These are phyloP conservation scores for Drosophila rubida DNA, from an alignment of 2,888 invertebrate species.

Conservation along the genomic window DNA sequence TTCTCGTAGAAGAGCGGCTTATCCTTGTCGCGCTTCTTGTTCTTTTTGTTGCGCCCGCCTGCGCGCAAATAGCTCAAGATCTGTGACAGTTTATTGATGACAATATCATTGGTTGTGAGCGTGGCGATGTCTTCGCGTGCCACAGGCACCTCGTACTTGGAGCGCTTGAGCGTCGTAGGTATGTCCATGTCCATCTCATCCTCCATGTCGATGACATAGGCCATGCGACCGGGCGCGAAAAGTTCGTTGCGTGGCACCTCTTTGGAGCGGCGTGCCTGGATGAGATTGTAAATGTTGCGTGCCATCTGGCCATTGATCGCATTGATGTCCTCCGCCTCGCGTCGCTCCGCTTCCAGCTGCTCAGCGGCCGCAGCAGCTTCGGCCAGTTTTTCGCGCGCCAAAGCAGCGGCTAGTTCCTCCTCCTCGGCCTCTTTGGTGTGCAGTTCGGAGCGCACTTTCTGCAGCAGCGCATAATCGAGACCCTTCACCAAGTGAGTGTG, in stretches of 20 bases:
- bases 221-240: slow-evolving; percentile 98
- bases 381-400: slow-evolving; percentile 74
- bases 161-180: slow-evolving; percentile 96
- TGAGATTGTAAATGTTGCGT: slow-evolving; percentile 87
- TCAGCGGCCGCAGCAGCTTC: slow-evolving; percentile 85
- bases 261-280: slow-evolving; percentile 88
- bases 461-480: slow-evolving; percentile 94
- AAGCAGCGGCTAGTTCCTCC: slow-evolving; percentile 91
- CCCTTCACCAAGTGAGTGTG: slow-evolving; percentile 99
- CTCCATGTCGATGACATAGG: slow-evolving; percentile 98
- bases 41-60: slow-evolving; percentile 91
- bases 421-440: slow-evolving; percentile 89
- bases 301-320: slow-evolving; percentile 89
- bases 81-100: slow-evolving; percentile 98
- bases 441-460: slow-evolving; percentile 97
- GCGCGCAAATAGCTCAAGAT: slow-evolving; percentile 97
- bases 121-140: slow-evolving; percentile 88
- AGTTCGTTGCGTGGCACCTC: slow-evolving; percentile 93
- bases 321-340: slow-evolving; percentile 90
- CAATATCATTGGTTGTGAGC: slow-evolving; percentile 92
- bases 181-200: slow-evolving; percentile 96
- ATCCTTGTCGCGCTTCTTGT: slow-evolving; percentile 88
- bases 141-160: slow-evolving; percentile 95
- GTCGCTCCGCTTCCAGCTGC: slow-evolving; percentile 82
- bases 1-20: slow-evolving; percentile 84